These are phyloP conservation scores for Limenitis camilla DNA, from an alignment of 2,888 invertebrate genomes.

Conservation along the genomic window DNA sequence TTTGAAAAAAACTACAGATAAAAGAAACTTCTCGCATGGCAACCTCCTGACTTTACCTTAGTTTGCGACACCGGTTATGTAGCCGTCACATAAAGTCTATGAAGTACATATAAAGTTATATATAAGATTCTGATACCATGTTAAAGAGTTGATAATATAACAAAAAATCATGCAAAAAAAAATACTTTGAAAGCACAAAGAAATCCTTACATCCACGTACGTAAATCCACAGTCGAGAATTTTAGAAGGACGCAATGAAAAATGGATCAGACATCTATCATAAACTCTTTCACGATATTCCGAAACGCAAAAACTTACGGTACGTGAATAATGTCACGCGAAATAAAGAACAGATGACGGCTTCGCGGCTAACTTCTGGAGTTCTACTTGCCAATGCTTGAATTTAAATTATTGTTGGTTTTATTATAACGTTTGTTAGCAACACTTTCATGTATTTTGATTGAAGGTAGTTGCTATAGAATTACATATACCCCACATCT, in stretches of 20 bases:
- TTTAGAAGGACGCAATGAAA: slow-evolving; percentile 48
- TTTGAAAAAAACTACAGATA: no score
- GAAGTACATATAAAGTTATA: no score
- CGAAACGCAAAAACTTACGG: slow-evolving; percentile 57
- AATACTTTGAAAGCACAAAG: background rate
- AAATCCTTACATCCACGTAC: background rate
- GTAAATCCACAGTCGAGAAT: slow-evolving; percentile 2
- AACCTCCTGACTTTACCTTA: no score
- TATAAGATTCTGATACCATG: no score
- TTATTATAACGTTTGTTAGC: background rate
- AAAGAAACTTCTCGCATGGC: no score
- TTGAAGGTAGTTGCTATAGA: background rate
- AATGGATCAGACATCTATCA: slow-evolving; percentile 67
- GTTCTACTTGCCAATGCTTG: slow-evolving; percentile 19
- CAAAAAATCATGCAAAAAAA: background rate
- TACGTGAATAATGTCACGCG: slow-evolving; percentile 65
- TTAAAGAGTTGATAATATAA: no score
- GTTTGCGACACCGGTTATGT: no score
- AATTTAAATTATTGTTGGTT: slow-evolving; percentile 19
- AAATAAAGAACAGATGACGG: slow-evolving; percentile 70
- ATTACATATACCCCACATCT: no score
- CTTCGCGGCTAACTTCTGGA: slow-evolving; percentile 26
- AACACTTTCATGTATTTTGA: background rate
- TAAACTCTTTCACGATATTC: slow-evolving; percentile 48
- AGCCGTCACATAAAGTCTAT: no score